phyloP scores from a whole-genome alignment of 2,888 invertebrate genomes.

The Pyralis farinalis region DNA sequence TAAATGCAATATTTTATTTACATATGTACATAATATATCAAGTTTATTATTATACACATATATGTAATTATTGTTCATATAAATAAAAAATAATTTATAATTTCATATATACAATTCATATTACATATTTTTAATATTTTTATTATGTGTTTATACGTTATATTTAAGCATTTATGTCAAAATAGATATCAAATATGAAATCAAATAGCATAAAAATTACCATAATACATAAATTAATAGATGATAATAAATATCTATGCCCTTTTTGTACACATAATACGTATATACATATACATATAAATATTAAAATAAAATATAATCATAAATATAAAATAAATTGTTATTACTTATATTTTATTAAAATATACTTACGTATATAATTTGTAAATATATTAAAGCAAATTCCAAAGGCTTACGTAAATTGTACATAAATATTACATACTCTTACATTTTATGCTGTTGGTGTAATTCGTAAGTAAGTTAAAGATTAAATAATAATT shows the following conservation, averaged over 20 bases:
- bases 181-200: too few species aligned
- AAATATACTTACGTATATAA: slow-evolving; percentile 23
- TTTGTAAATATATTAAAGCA: slow-evolving; percentile 58
- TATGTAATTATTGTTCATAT: slow-evolving; percentile 13
- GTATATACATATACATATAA: slow-evolving; percentile 22
- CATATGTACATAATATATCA: slow-evolving; percentile 39
- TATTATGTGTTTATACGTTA: not conserved
- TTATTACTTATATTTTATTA: slow-evolving; percentile 20
- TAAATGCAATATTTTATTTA: slow-evolving; percentile 56
- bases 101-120: slow-evolving; percentile 4
- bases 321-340: slow-evolving; percentile 13
- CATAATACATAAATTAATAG: slow-evolving; percentile 10
- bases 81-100: slow-evolving; percentile 19
- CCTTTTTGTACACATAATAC: slow-evolving; percentile 22
- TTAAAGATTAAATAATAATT: slow-evolving; percentile 14
- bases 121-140: slow-evolving; percentile 8
- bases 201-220: too few species aligned
- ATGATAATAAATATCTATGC: slow-evolving; percentile 19
- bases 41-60: slow-evolving; percentile 13
- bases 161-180: too few species aligned
- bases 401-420: slow-evolving; percentile 60
- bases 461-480: slow-evolving; percentile 17
- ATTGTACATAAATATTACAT: slow-evolving; percentile 34
- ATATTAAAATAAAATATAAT: slow-evolving; percentile 16
- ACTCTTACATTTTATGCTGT: slow-evolving; percentile 21